Base-by-base conservation (phyloP, 1,140 invertebrate genomes). In the Diachasma alloeum region DNA sequence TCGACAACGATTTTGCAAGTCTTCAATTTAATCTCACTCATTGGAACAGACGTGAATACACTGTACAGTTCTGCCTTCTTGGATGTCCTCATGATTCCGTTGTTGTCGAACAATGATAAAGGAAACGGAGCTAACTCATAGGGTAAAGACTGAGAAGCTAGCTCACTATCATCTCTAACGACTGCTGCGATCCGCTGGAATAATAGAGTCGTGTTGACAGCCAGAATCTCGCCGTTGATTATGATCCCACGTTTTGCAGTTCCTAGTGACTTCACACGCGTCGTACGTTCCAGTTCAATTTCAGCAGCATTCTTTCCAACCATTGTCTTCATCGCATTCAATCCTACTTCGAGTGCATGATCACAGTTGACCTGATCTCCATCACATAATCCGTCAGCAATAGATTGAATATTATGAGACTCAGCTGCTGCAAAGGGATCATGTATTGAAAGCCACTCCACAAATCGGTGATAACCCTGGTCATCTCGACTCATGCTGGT, bases 121-220 rank as follows among this genome's bases (percentile, higher is more conserved):
- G 83, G 84, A 76, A 69, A 86, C 1, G 84, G 84, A 19, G 81
- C 76, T 8, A 90, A 79, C 79, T 89, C 85, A 81, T 85, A 86
- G 71, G 80, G 68, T n/a, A 88, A 83, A 78, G 81, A 86, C 72
- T 83, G 79, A 82, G 85, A 79, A 48, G 87, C 76, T 79, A 59
- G 86, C 72, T 87, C 76, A 78, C 81, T 77, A 66, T 76, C 53
- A 59, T 75, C 44, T 37, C 77, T 74, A 17, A 80, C 75, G 72
- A 81, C 77, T 66, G 81, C 76, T 48, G 69, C 74, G 31, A 68
- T 75, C n/a, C 88, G 87, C 66, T 84, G 77, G 83, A 89, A 87
- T 79, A 87, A 89, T 19, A 26, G 42, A 19, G 46, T 26, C 5
- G 6, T 53, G 31, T 53, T 15, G 24, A 56, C 19, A 22, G 17